These are phyloP conservation scores for Microctenopoma lineatum DNA, from an alignment of 2,797 vertebrate species.

Conservation along the genomic window DNA sequence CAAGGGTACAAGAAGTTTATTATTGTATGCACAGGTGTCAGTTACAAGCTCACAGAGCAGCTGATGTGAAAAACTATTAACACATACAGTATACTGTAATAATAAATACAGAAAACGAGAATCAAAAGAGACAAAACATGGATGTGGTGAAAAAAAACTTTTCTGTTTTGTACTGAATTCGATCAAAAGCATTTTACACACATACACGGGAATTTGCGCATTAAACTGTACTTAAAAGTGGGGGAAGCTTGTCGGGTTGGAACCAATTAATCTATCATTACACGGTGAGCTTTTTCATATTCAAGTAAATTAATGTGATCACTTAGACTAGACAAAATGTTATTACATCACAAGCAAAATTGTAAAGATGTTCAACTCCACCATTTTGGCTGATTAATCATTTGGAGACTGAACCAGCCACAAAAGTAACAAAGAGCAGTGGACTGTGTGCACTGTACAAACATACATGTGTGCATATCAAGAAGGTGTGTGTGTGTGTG, in stretches of 20 bases:
- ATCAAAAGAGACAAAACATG: conserved; percentile 79
- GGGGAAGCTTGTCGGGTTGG: conserved; percentile 61
- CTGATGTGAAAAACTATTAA: conserved; percentile 83
- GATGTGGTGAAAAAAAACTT: conserved; percentile 29
- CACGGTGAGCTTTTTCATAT: background rate
- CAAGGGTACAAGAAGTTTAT: conserved; percentile 87
- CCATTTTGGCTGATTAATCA: conserved; percentile 16
- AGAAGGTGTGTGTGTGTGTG: conserved; percentile 26
- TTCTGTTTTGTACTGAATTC: conserved; percentile 70
- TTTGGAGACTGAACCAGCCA: conserved; percentile 47
- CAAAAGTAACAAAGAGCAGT: conserved; percentile 47
- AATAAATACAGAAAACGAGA: conserved; percentile 91
- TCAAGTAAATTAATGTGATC: conserved; percentile 3
- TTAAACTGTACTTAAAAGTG: conserved; percentile 32
- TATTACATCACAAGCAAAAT: background rate
- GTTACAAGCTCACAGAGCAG: conserved; percentile 93
- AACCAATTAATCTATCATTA: conserved; percentile 49
- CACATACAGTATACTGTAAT: conserved; percentile 83
- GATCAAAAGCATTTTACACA: conserved; percentile 83
- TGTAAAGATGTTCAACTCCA: background rate
- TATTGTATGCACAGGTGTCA: conserved; percentile 88
- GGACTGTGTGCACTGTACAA: conserved; percentile 78
- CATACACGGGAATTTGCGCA: conserved; percentile 63
- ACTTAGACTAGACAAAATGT: background rate
- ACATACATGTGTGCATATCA: conserved; percentile 65